Evolutionary conservation across 2,888 invertebrate genomes (phyloP), one percentile per base, ranked within the genome.

Genomic region (Drosophila pseudotakahashii): DNA sequence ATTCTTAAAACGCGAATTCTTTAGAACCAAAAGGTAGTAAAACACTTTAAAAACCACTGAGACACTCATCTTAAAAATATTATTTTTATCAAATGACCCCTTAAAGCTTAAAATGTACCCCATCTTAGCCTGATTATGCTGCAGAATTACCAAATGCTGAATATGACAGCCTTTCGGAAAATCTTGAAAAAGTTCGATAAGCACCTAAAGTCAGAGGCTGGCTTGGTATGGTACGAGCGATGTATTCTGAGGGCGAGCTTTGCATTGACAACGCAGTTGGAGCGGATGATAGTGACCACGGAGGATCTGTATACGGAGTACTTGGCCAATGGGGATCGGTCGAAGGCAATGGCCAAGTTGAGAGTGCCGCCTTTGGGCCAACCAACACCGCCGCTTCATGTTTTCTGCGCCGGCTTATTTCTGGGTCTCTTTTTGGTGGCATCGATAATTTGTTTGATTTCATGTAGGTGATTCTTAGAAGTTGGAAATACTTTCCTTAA

Each of bases 131-230:
- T 99, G 34, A 98, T 99, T 76, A 93, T 99, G 30, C 93, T 99
- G 59, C 99, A 99, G 92, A 99, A 99, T 91, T 99, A 98, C 91
- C 98, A 99, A 92, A 98, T 97, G 89, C 93, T 99, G 19, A 99
- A 99, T 92, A 97, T 97, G 88, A 99, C 98, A 2, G 99, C 98
- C 2, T 99, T 99, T 93, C 94, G 98, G 69, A 99, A 99, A 93
- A 99, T 99, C 89, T 94, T 99, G 76, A 99, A 99, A 92, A 99
- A 99, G 92, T 98, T 98, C 91, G 99, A 99, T 92, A 99, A 99
- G 95, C 10, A 73, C 6, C 9, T 98, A 84, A 94, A 94, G 60
- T 96, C 96, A 54, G 96, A 95, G 67, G 93, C 94, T 76, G 99
- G 99, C 0, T 95, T 95, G 6, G 95, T 95, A 93, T 99, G 98